Conservation (phyloP, 2,113 vertebrate species). For the Rhinogobius similis region DNA sequence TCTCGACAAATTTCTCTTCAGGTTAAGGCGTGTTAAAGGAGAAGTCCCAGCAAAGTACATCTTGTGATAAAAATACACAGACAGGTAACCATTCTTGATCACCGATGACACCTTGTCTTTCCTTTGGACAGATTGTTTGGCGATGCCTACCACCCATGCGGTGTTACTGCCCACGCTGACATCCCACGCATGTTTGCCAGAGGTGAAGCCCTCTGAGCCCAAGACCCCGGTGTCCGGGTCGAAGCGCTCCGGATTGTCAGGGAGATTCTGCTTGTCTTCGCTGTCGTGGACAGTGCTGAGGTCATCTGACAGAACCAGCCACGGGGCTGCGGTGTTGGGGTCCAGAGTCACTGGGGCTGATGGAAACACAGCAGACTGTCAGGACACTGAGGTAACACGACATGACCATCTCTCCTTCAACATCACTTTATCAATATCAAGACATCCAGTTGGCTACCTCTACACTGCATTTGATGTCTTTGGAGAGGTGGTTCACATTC, state of each 20-base stretch:
- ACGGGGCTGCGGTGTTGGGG: constrained; percentile 73
- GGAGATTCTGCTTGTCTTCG: constrained; percentile 61
- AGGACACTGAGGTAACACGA: neutral
- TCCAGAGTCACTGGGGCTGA: constrained; percentile 71
- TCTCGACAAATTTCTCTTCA: constrained; percentile 57
- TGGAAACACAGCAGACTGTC: constrained; percentile 30
- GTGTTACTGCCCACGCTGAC: constrained; percentile 68
- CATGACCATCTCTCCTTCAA: constrained; percentile 10
- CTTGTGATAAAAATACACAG: constrained; percentile 71
- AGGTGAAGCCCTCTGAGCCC: constrained; percentile 56
- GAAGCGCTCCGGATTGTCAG: constrained; percentile 71
- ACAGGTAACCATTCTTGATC: constrained; percentile 69
- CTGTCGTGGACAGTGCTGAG: constrained; percentile 63
- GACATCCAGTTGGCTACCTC: neutral
- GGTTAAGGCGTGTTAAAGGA: constrained; percentile 54
- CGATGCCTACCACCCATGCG: constrained; percentile 71
- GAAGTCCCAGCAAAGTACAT: constrained; percentile 76
- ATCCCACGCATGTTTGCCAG: constrained; percentile 65
- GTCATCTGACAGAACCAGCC: constrained; percentile 70
- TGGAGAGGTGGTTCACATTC: neutral
- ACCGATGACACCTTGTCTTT: constrained; percentile 70
- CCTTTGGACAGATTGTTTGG: constrained; percentile 57
- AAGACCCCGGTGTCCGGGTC: constrained; percentile 66
- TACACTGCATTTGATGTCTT: no score
- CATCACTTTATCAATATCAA: neutral